Percentiles rank a stretch among this genome's conserved stretches.
These are phyloP conservation scores for Drosophila pectinifera DNA, from an alignment of 1,140 invertebrate species.

Conservation along the genomic window DNA sequence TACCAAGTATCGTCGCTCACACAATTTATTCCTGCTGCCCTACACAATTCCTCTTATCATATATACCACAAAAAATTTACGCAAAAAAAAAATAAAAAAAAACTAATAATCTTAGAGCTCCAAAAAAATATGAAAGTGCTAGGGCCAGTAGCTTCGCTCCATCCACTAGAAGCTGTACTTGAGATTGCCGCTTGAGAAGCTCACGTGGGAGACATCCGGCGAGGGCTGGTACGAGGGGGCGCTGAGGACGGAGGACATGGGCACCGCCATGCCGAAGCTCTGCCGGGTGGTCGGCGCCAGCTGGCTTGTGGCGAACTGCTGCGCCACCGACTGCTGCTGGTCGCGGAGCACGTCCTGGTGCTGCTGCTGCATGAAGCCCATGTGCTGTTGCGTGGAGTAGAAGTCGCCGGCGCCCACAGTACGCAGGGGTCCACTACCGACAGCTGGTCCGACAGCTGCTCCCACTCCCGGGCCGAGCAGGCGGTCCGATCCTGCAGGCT, in stretches of 20 bases:
- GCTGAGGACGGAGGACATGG: conserved; percentile 46
- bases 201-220: conserved; percentile 75
- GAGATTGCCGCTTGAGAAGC: conserved; percentile 72
- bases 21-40: conserved; percentile 8
- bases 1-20: neutral
- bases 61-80: conserved; percentile 12
- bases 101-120: conserved; percentile 1
- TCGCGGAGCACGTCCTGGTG: conserved; percentile 65
- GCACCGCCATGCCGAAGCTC: conserved; percentile 56
- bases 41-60: conserved; percentile 4
- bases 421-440: conserved; percentile 1
- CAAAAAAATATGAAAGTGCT: conserved; percentile 1
- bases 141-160: neutral
- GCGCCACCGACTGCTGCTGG: conserved; percentile 66
- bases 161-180: conserved; percentile 65
- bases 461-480: neutral
- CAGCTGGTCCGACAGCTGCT: neutral
- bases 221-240: conserved; percentile 51
- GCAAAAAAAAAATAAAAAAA: conserved; percentile 8
- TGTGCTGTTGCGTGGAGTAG: conserved; percentile 65
- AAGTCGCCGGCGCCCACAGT: conserved; percentile 20
- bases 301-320: conserved; percentile 64
- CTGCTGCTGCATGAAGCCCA: conserved; percentile 72
- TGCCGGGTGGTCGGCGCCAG: conserved; percentile 51
- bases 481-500: neutral